These are phyloP conservation scores for Microcebus jonahi DNA, from an alignment of 2,113 vertebrate species.

Conservation along the genomic window DNA sequence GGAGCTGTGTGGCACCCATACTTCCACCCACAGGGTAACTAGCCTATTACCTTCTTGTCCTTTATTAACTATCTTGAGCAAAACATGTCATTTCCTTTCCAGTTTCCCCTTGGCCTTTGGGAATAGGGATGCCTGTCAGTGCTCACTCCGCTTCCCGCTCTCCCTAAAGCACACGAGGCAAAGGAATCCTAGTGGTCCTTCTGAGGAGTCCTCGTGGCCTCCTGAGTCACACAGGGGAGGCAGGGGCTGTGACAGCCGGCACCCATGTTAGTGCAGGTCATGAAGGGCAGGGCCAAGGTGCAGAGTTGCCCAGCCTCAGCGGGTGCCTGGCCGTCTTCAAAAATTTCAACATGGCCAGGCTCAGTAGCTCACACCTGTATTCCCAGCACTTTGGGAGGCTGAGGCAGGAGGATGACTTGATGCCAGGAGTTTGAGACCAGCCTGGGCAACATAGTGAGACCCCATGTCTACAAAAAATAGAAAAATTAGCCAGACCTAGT, in stretches of 20 bases:
- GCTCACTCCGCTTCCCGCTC: too few species aligned
- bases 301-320: not conserved
- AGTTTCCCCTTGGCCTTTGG: not conserved
- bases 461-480: too few species aligned
- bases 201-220: not conserved
- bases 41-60: not conserved
- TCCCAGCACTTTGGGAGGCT: too few species aligned
- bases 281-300: fast-evolving
- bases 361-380: too few species aligned
- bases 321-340: not conserved
- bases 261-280: not conserved
- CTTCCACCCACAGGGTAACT: too few species aligned
- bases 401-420: too few species aligned
- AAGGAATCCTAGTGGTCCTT: not conserved
- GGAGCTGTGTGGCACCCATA: not conserved
- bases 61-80: not conserved
- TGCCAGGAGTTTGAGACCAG: too few species aligned
- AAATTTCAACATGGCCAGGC: not conserved
- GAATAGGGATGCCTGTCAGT: not conserved
- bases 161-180: not conserved
- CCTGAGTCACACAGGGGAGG: not conserved
- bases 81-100: not conserved
- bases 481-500: too few species aligned
- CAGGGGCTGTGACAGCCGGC: not conserved
- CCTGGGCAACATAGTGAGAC: too few species aligned